Evolutionary conservation across 2,797 vertebrate species (phyloP), one percentile per base, ranked within the genome.

Genomic region (Tenualosa ilisha): DNA sequence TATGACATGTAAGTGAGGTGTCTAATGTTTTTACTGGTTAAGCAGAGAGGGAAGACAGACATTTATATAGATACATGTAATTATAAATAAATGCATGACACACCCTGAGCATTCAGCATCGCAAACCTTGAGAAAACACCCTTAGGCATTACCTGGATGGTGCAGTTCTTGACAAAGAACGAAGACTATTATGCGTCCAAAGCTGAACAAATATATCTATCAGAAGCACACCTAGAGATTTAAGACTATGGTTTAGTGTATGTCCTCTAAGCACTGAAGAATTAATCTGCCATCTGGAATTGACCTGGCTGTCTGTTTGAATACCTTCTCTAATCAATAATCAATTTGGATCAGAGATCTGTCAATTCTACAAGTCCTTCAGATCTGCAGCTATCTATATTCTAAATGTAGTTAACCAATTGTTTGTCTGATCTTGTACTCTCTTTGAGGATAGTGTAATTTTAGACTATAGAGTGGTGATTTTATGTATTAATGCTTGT

Each of bases 321-420:
- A 46, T 79, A 79, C 72, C 40, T 79, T 46, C 17, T 22, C 72
- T 79, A 46, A 79, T 79, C 72, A 82, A 82, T 51, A 49, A 59
- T 82, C 54, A 31, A 82, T 59, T 82, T 54, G 54, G 50, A 82
- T 54, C 81, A 53, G 37, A 82, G 54, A 26, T 3, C 51, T 31
- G 81, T 53, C 81, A 82, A 82, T 79, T 46, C 17, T 79, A 20
- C 40, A 79, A 20, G 72, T 79, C 72, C 40, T 79, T 79, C 31
- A 72, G n/a, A 40, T 59, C 49, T 72, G 7, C 83, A 83, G 83
- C 88, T 83, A 49, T 83, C 83, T 75, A 49, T 65, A 56, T 51
- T 59, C 43, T 17, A 37, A 37, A 31, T 13, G 11, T 72, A 46
- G 11, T 40, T 37, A 20, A 1, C 2, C 40, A 75, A 43, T 20